Conservation (phyloP, 2,797 vertebrate genomes). For the Esox masquinongy region DNA sequence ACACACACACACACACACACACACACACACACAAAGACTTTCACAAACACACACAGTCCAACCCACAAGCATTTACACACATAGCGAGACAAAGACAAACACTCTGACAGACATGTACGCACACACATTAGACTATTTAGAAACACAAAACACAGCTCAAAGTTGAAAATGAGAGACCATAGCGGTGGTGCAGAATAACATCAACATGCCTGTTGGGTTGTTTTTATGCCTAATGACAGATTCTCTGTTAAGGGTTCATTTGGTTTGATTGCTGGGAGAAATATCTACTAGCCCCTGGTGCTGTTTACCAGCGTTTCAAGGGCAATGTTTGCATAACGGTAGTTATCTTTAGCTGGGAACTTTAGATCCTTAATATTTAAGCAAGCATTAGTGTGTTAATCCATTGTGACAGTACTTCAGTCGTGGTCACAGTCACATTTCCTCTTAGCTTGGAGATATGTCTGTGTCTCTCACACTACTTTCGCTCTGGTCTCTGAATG, state of each 20-base stretch:
- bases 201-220: background rate
- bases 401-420: background rate
- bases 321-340: slow-evolving; percentile 7
- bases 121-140: too few species aligned
- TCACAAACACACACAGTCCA: too few species aligned
- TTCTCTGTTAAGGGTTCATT: background rate
- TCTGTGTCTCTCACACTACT: background rate
- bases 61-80: background rate
- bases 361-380: slow-evolving; percentile 16
- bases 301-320: background rate
- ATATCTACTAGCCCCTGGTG: background rate
- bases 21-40: too few species aligned
- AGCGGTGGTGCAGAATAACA: background rate
- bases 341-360: slow-evolving; percentile 8
- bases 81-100: background rate
- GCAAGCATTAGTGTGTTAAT: background rate
- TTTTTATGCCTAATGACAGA: background rate
- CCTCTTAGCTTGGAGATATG: background rate
- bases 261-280: slow-evolving; percentile 1
- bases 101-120: background rate
- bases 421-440: slow-evolving; percentile 6
- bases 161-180: background rate
- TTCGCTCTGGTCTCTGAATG: background rate
- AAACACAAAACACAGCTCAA: slow-evolving; percentile 1
- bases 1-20: too few species aligned